A percentile compares a stretch with the other conserved stretches of the same genome.
These are phyloP conservation scores for Mastomys natalensis DNA, from an alignment of 2,113 vertebrate genomes.

Conservation along the genomic window DNA sequence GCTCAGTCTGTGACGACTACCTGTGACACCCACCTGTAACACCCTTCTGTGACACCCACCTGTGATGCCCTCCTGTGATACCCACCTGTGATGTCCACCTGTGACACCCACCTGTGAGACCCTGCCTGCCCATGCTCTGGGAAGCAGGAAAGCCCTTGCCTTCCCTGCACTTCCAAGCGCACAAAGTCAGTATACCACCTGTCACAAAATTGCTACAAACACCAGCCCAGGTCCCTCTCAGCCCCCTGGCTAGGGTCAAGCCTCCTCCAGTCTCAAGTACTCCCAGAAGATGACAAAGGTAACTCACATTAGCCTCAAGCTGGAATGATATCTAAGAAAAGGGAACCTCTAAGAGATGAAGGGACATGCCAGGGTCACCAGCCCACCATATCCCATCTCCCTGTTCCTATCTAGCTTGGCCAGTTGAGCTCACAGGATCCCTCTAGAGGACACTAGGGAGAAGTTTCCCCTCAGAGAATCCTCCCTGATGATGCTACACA, in stretches of 20 bases:
- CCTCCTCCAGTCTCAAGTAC: background rate
- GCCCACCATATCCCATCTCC: background rate
- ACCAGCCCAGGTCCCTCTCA: background rate
- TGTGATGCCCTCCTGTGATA: background rate
- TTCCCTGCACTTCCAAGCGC: background rate
- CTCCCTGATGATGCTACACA: background rate
- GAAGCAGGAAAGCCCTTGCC: background rate
- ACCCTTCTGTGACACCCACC: background rate
- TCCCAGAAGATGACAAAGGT: background rate
- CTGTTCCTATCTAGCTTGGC: background rate
- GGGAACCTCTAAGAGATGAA: background rate
- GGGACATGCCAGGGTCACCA: background rate
- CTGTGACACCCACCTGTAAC: background rate
- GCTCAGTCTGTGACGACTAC: background rate
- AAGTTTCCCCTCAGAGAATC: background rate
- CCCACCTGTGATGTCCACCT: background rate
- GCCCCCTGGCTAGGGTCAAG: background rate
- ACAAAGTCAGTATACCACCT: background rate
- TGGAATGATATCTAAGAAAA: background rate
- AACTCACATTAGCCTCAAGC: background rate
- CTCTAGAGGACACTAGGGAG: conserved; percentile 5
- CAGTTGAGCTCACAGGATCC: background rate
- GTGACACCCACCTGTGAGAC: background rate
- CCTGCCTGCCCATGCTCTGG: background rate
- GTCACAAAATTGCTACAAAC: background rate